Base-by-base conservation (phyloP, 2,797 vertebrate species). In the Pelodytes ibericus region DNA sequence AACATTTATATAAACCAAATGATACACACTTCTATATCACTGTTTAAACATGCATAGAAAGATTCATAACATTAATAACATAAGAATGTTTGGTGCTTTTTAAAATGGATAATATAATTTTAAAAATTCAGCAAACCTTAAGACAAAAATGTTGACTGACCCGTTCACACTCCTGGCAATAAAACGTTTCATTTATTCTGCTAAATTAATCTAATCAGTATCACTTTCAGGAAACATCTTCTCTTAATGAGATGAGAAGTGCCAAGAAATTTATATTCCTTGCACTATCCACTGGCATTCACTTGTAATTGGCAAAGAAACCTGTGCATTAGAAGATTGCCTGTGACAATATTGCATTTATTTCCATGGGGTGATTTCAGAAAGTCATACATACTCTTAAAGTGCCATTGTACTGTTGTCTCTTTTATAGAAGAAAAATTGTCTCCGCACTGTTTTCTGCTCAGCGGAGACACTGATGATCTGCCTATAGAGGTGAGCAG, bases 141-240 rank as follows among this genome's bases (percentile, higher is more conserved):
- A n/a, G 22, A 44, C 25, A 61, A 22, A 31, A 26, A 36, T 61
- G 73, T 39, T 60, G 65, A 68, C 44, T 68, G 64, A 24, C 73
- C n/a, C 57, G 51, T 61, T 51, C 30, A 39, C 20, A 44, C 49
- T 49, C 47, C 65, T 70, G 44, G 65, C 31, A 76, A 56, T 51
- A 41, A 36, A 33, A 25, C 27, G 47, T 61, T 76, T 69, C 65
- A 70, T 76, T 76, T 63, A 41, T 70, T 62, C 25, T 47, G 16
- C 65, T 70, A 63, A 70, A 70, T 76, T 69, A 69, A 76, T 76
- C 66, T 70, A 76, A 76, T 76, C 65, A 63, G 31, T 30, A 70
- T 62, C 74, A 76, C 66, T 70, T 76, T 76, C 74, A 62, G 74
- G 74, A 76, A 76, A 70, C 66, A 63, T 36, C 31, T 57, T 70